Evolutionary conservation across 2,113 vertebrate genomes (phyloP).

Genomic region (Leptobrachium leishanense): DNA sequence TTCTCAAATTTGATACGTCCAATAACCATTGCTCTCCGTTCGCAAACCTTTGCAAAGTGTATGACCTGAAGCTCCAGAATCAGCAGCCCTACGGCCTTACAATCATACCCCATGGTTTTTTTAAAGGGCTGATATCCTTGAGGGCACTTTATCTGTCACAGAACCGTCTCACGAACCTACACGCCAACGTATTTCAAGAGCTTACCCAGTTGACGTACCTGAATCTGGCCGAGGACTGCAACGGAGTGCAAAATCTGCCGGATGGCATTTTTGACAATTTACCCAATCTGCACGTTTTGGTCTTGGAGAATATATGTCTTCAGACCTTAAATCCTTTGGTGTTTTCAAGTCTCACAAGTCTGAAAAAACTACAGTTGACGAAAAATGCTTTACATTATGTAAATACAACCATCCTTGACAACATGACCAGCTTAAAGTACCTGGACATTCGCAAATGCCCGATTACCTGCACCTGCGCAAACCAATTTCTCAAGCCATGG

Average conservation of each 20-base stretch:
- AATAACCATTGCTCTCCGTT: constrained; percentile 61
- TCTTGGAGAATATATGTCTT: constrained; percentile 72
- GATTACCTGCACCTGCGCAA: constrained; percentile 73
- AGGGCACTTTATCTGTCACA: constrained; percentile 64
- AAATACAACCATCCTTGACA: constrained; percentile 55
- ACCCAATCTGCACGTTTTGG: constrained; percentile 61
- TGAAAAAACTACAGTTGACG: constrained; percentile 65
- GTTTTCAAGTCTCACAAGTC: constrained; percentile 74
- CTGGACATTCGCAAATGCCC: constrained; percentile 77
- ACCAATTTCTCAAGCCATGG: constrained; percentile 60
- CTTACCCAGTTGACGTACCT: constrained; percentile 67
- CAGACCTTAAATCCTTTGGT: constrained; percentile 69
- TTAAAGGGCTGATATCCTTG: constrained; percentile 52
- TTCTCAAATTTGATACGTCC: constrained; percentile 55
- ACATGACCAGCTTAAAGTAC: constrained; percentile 68
- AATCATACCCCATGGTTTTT: constrained; percentile 50
- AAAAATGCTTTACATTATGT: constrained; percentile 73
- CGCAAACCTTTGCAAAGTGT: constrained; percentile 57
- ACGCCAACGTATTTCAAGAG: constrained; percentile 71
- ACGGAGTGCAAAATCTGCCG: constrained; percentile 60
- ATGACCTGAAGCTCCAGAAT: constrained; percentile 51
- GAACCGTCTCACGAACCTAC: constrained; percentile 64
- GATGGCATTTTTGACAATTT: constrained; percentile 79
- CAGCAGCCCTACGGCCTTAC: constrained; percentile 56
- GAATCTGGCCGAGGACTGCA: constrained; percentile 66